phyloP scores from a whole-genome alignment of 35 echinoderm and acorn worm species.

The Ophiothrix spiculata region DNA sequence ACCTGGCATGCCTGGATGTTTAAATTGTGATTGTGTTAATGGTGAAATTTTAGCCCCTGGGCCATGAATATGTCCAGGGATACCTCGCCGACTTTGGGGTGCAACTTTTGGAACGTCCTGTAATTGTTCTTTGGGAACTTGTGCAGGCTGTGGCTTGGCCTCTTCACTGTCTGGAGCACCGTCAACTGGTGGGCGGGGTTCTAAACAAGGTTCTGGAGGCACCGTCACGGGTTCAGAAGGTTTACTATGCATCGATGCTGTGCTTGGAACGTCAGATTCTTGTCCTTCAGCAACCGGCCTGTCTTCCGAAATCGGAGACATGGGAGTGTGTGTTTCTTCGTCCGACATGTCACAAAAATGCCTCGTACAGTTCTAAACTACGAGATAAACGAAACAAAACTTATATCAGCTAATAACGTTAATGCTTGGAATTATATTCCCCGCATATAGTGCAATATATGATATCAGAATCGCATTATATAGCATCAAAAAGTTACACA shows the following conservation, averaged over 20 bases:
- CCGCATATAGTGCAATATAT: too few relatives aligned
- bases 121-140: not conserved
- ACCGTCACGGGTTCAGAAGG: not conserved
- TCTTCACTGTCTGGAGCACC: not conserved
- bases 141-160: not conserved
- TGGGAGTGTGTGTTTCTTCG: not conserved
- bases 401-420: too few relatives aligned
- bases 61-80: not conserved
- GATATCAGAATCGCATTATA: too few relatives aligned
- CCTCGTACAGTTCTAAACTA: not conserved
- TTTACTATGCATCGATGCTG: not conserved
- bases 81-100: not conserved
- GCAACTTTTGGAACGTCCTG: not conserved
- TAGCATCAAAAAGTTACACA: too few relatives aligned
- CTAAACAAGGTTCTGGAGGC: not conserved
- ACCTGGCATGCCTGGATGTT: not conserved
- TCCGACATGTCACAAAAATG: not conserved
- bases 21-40: not conserved
- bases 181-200: not conserved
- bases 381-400: not conserved
- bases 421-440: too few relatives aligned
- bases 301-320: not conserved
- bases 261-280: not conserved
- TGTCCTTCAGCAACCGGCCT: not conserved
- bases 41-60: not conserved